Conservation (phyloP, 2,797 vertebrate genomes). For the Helarctos malayanus region DNA sequence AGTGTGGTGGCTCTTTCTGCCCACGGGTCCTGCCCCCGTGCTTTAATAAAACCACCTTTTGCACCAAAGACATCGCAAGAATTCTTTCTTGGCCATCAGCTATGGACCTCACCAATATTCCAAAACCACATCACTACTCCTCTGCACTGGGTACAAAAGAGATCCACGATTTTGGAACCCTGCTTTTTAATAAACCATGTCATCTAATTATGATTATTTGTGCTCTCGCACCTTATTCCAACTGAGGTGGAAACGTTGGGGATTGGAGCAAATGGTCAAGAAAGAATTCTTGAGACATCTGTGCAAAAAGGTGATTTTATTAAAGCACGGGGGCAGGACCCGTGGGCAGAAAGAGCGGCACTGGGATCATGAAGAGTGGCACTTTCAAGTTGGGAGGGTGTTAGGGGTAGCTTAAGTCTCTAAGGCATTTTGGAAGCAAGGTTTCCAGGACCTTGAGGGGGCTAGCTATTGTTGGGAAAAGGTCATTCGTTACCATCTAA, state of each 20-base stretch:
- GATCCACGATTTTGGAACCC: not conserved
- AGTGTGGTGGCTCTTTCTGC: not conserved
- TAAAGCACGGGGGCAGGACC: fast-evolving
- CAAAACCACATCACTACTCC: not conserved
- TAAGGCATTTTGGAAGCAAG: no score
- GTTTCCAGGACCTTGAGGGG: no score
- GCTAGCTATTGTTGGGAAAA: not conserved
- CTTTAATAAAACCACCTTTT: not conserved
- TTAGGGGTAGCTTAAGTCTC: no score
- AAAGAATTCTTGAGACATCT: not conserved
- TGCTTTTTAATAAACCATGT: not conserved
- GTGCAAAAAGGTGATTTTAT: not conserved
- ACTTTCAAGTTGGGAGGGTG: no score
- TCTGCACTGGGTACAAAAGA: not conserved
- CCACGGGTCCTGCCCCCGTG: not conserved
- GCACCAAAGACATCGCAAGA: not conserved
- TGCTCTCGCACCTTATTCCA: not conserved
- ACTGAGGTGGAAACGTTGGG: not conserved
- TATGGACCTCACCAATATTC: not conserved
- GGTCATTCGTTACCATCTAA: not conserved
- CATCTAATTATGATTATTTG: not conserved
- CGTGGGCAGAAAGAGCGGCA: not conserved
- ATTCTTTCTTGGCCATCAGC: not conserved
- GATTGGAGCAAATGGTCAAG: not conserved
- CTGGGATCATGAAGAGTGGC: no score